Base-by-base conservation (phyloP, 2,888 invertebrate species). In the Ditylenchus weischeri region DNA sequence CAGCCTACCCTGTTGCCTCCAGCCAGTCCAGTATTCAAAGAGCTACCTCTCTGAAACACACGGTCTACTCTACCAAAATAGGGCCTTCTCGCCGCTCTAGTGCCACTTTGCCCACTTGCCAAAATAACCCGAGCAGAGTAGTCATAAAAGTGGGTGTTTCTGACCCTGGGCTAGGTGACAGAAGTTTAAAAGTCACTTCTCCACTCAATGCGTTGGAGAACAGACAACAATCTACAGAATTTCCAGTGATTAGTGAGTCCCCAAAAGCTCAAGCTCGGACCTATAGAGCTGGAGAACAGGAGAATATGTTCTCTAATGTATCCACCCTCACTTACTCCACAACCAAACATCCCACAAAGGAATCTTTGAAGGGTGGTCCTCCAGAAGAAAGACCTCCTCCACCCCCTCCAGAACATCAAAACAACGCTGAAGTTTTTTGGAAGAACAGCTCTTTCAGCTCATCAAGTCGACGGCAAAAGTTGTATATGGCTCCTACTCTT, bases 171-270 rank as follows among this genome's bases (percentile, higher is more conserved):
- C 29, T 54, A 18, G 43, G 43, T 43, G 43, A 10, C 11, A 43
- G 43, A 15, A 43, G 13, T 43, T 43, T 43, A 8, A 43, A 43
- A 43, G 43, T 15, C 43, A 15, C 43, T 8, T 15, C 43, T 43
- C 57, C 57, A 29, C 57, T 29, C 7, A 59, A 59, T 36, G 43
- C 59, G 7, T 13, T 21, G 13, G 43, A 21, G 35, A 59, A 59
- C 35, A 29, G 29, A 10, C 23, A 54, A 13, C 54, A 21, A n/a
- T 54, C 54, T 13, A 59, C 59, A 59, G 59, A 59, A 23, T 59
- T 59, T 43, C 23, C 59, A 35, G 59, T 36, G 29, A 38, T 59
- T 21, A 19, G 36, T 13, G 59, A 59, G 35, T 59, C 59, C 2
- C 59, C 59, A 35, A 59, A 36, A 38, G 59, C 59, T 21, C 15